phyloP scores from a whole-genome alignment of 2,888 invertebrate genomes.

The Callosobruchus maculatus region DNA sequence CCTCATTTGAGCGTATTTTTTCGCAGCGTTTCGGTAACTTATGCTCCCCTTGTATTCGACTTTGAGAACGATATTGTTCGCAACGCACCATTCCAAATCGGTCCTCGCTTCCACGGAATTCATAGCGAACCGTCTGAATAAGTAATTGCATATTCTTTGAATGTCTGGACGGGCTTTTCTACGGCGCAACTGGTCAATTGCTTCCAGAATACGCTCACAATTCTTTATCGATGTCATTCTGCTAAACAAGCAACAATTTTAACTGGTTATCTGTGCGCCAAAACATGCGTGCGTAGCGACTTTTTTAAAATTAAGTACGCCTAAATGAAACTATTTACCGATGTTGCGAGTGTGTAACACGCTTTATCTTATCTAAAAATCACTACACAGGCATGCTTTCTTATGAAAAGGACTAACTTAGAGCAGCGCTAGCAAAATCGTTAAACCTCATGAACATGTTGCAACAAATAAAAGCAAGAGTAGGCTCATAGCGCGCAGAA shows the following conservation, averaged over 20 bases:
- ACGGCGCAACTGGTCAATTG: constrained; percentile 78
- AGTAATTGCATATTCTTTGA: constrained; percentile 77
- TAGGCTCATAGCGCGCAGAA: constrained; percentile 29
- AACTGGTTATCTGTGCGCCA: neutral
- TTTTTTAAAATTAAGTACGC: neutral
- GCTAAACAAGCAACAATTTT: constrained; percentile 4
- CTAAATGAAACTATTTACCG: neutral
- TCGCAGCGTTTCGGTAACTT: constrained; percentile 79
- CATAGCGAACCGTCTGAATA: constrained; percentile 71
- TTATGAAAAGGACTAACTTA: neutral
- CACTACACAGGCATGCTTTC: neutral
- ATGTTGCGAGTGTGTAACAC: neutral
- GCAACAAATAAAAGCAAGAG: constrained; percentile 17
- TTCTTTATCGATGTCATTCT: constrained; percentile 54
- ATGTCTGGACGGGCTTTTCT: constrained; percentile 83
- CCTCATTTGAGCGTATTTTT: constrained; percentile 56
- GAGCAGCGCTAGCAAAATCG: neutral
- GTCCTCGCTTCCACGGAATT: constrained; percentile 65
- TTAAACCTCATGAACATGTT: neutral
- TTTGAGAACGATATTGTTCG: constrained; percentile 71
- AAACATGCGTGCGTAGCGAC: neutral
- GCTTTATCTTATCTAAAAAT: neutral
- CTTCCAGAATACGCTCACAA: constrained; percentile 75
- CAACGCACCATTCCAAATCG: constrained; percentile 71
- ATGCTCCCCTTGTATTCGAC: constrained; percentile 85